Evolutionary conservation across 1,140 invertebrate species (phyloP).

Genomic region (Anoplolepis gracilipes): DNA sequence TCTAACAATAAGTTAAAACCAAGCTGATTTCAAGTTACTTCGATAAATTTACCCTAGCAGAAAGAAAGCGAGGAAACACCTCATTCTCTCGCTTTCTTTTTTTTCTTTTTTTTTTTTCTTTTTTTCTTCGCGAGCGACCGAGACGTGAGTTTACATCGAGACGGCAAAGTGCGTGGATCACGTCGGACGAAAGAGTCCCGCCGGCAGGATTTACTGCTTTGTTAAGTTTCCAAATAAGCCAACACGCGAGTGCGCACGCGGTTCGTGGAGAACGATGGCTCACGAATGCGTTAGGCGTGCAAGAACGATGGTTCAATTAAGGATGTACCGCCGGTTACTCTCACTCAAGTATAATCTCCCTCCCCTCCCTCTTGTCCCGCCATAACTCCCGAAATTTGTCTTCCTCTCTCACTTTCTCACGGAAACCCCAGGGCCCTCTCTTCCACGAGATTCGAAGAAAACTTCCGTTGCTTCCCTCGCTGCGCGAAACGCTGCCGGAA

Average conservation of each 20-base stretch:
- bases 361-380: not conserved
- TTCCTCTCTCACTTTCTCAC: not conserved
- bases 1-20: not conserved
- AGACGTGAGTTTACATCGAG: constrained; percentile 19
- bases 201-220: constrained; percentile 57
- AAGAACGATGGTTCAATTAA: constrained; percentile 74
- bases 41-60: not conserved
- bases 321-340: constrained; percentile 69
- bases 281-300: constrained; percentile 57
- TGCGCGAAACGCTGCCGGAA: constrained; percentile 9
- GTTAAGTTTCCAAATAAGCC: constrained; percentile 67
- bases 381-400: constrained; percentile 7
- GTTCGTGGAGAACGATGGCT: not conserved
- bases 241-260: constrained; percentile 31
- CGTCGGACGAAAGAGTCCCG: constrained; percentile 25
- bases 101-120: not conserved
- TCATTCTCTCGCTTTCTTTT: not conserved
- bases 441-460: constrained; percentile 22
- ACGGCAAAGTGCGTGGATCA: constrained; percentile 48
- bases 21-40: constrained; percentile 16
- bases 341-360: constrained; percentile 49
- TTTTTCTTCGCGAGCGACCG: not conserved
- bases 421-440: constrained; percentile 22
- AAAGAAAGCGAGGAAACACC: not conserved
- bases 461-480: constrained; percentile 35